Evolutionary conservation across 2,797 vertebrate genomes (phyloP).

Genomic region (Vultur gryphus): DNA sequence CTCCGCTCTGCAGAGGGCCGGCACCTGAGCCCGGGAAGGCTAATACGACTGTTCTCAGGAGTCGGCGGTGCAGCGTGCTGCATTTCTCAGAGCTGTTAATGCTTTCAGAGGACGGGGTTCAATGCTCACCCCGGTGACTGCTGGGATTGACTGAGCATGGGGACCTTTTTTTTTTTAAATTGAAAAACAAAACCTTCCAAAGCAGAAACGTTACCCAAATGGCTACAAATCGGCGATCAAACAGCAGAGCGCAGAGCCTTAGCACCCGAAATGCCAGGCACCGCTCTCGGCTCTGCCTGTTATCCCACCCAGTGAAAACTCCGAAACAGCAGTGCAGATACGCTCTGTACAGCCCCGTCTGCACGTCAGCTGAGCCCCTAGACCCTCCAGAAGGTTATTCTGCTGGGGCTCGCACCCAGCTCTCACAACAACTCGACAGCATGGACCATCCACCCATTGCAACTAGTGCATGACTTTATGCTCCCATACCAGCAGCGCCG

Average conservation of each 20-base stretch:
- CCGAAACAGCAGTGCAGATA: too few species aligned
- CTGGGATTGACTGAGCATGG: not conserved
- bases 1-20: not conserved
- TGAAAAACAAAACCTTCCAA: not conserved
- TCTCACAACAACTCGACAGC: not conserved
- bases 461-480: not conserved
- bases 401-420: not conserved
- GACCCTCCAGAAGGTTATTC: not conserved
- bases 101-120: not conserved
- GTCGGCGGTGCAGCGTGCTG: not conserved
- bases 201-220: not conserved
- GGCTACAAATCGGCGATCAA: not conserved
- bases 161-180: not conserved
- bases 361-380: too few species aligned
- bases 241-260: not conserved
- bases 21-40: not conserved
- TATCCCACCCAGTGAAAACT: not conserved
- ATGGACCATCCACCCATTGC: rapidly evolving
- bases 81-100: not conserved
- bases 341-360: not conserved
- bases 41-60: not conserved
- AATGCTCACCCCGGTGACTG: not conserved
- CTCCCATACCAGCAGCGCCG: not conserved
- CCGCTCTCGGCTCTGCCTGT: not conserved
- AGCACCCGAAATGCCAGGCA: not conserved